Evolutionary conservation across 2,888 invertebrate genomes (phyloP).

Genomic region (Netelia fuscicornis): DNA sequence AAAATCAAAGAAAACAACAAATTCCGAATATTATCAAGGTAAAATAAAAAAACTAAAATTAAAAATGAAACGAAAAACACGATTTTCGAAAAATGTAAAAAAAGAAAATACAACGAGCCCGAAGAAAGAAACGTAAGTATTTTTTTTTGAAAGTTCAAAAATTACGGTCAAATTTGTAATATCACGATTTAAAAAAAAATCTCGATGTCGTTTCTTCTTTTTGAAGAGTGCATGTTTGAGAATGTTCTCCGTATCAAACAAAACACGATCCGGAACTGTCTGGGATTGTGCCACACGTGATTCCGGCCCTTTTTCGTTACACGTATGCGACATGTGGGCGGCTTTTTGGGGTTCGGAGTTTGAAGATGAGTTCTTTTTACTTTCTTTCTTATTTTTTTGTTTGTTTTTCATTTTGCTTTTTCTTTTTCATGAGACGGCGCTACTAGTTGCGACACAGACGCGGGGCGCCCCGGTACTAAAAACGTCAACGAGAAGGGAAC

Average conservation of each 20-base stretch:
- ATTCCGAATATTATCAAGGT: background rate
- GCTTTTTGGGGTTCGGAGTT: conserved; percentile 51
- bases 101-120: background rate
- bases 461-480: conserved; percentile 62
- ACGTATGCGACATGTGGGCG: conserved; percentile 61
- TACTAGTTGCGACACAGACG: conserved; percentile 47
- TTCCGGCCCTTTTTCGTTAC: conserved; percentile 13
- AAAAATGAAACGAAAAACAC: background rate
- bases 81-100: background rate
- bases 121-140: background rate
- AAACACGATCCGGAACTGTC: background rate
- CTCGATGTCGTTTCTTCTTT: background rate
- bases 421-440: conserved; percentile 54
- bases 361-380: conserved; percentile 39
- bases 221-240: background rate
- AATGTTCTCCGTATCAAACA: background rate
- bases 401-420: conserved; percentile 27
- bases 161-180: background rate
- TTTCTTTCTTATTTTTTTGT: conserved; percentile 24
- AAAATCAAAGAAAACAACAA: too few relatives aligned
- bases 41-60: background rate
- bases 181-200: background rate
- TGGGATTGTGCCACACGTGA: conserved; percentile 40
- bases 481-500: conserved; percentile 64
- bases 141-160: too few relatives aligned